Base-by-base conservation (phyloP, 1,140 invertebrate genomes). In the Pentalonia nigronervosa region DNA sequence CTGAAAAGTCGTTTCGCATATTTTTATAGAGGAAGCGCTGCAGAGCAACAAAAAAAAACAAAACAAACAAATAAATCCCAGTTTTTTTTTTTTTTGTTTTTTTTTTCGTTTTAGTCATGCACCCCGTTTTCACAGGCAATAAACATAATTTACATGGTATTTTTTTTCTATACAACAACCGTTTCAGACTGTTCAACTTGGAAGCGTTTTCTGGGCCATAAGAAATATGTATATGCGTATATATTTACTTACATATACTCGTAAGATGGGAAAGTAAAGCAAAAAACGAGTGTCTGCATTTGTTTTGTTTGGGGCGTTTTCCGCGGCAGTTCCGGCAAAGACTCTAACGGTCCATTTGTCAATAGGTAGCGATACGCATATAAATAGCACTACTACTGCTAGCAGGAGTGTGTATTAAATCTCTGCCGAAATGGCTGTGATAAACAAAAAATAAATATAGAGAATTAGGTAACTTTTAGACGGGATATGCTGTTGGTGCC, bases 121-220 rank as follows among this genome's bases (percentile, higher is more conserved):
- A 60, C 88, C 50, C 53, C 89, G 89, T 67, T 90, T 90, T 90
- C 53, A 45, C 53, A 67, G 89, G 53, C 89, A 67, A 90, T 90
- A 90, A 90, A 90, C 89, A 67, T 90, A 90, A 90, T 90, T 90
- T 90, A 90, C 53, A 90, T 90, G 89, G 53, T 67, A 90, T 90
- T 90, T 88, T 90, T 90, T 90, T 67, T 20, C 21, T 90, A 20
- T 56, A 90, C 89, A 67, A 90, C 89, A 67, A 90, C 89, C 53
- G 89, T 67, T 90, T 90, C 88, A 56, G n/a, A 89, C 30, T 90
- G 53, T 90, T 60, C 89, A 45, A 30, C 89, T 90, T 67, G 89
- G 36, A 90, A 67, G 30, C 89, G 56, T 90, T 60, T 90, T 90
- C 88, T 56, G 25, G 48, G 48, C 17, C 53, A 56, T 89, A 89